Base-by-base conservation (phyloP, 64 coral and sea anemone species). In the Orbicella faveolata region DNA sequence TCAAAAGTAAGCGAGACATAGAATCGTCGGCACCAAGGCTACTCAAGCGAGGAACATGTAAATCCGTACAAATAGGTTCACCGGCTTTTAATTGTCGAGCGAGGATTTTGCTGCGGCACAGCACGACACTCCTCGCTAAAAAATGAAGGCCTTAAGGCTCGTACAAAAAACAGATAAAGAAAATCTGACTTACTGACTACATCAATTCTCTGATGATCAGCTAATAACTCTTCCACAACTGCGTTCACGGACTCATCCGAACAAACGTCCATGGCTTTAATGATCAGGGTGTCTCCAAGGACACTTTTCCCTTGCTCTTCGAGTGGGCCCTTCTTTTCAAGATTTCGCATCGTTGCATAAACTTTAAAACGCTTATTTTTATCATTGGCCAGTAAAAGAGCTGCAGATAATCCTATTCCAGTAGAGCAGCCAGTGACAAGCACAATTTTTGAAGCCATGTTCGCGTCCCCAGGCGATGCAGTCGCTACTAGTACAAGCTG, bases 331-430 rank as follows among this genome's bases (percentile, higher is more conserved):
- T 88, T 88, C 73, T 96, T 96, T 17, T 79, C 83, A 36, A 96
- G 72, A 81, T 93, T 96, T 88, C 91, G 63, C 78, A 96, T 85
- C 30, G 91, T 93, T 13, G 95, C 95, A 76, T 96, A 96, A 25
- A 96, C 95, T 88, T 89, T 90, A 39, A 88, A 96, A 53, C 89
- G 89, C 62, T 90, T 94, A 18, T 87, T 37, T 54, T 76, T 39
- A 70, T 91, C 83, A 57, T 87, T 91, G 37, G 93, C 88, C 23
- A 94, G 76, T 68, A 94, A 62, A 37, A 90, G 6, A 16, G 93
- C 93, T 23, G 83, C 67, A 83, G 73, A 36, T 39, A 94, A 64
- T 4, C 93, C 93, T 26, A 94, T 94, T 53, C 93, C 93, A 16
- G 76, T 75, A 2, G 93, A 94, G 55, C 93, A 94, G 21, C 89